Base-by-base conservation (phyloP, 1,140 invertebrate species). In the Nephotettix cincticeps region DNA sequence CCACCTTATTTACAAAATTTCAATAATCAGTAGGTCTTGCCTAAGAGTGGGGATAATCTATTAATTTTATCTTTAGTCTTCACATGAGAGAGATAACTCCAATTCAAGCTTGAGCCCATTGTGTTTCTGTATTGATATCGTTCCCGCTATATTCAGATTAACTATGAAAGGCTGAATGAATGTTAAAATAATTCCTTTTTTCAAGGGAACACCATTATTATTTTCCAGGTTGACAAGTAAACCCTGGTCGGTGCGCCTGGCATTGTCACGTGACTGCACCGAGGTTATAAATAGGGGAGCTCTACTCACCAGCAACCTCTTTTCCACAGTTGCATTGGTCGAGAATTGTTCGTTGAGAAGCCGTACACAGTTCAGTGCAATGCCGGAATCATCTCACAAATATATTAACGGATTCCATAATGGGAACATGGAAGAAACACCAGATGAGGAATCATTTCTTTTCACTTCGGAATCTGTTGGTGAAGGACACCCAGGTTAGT, bases 401-500 rank as follows among this genome's bases (percentile, higher is more conserved):
- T 73, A 76, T 71, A 71, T 75, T 17, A 78, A 78, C 36, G 77
- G 77, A 14, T 76, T 72, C 56, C 43, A 40, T 9, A 92, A 93
- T 82, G 91, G 91, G 73, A 88, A 91, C 81, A 83, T 84, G 78
- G 83, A 84, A 28, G 92, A 93, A 79, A 88, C 93, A 80, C 89
- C 90, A 78, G 90, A 94, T 81, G 91, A 89, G 78, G 92, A 93
- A 76, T 89, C 90, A 76, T 99, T 99, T 83, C 87, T 99, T 30
- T 99, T 99, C 83, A 99, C 97, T 58, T 99, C 97, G 25, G 98
- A 99, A 86, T 99, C 96, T 63, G 98, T 99, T 67, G 97, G 97
- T 77, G 98, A 99, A 85, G 97, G 97, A 77, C 97, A 99, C 86
- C 97, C 98, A 86, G 93, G 92, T 94, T 84, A 86, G 85, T 85